Evolutionary conservation across 2,888 invertebrate species (phyloP).

Genomic region (Cosmopolites sordidus): DNA sequence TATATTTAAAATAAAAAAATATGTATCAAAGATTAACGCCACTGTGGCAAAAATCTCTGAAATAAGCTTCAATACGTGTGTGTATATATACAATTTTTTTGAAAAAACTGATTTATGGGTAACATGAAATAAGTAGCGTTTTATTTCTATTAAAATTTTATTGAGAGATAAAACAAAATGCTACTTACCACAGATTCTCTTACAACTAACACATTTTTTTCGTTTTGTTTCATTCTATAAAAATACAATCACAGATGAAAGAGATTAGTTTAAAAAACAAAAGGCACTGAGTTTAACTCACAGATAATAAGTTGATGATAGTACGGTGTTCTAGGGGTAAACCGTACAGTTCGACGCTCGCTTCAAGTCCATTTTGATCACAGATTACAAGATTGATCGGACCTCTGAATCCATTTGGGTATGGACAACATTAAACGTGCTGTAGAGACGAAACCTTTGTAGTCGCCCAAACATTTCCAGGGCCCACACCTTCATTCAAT

Average conservation of each 20-base stretch:
- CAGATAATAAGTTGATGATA: conserved; percentile 11
- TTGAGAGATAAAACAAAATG: too few relatives aligned
- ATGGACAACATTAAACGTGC: too few relatives aligned
- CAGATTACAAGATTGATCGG: conserved; percentile 11
- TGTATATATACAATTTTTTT: too few relatives aligned
- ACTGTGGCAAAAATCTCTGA: too few relatives aligned
- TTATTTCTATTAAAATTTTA: too few relatives aligned
- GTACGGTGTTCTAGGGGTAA: conserved; percentile 11
- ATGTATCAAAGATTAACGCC: too few relatives aligned
- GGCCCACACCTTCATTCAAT: background rate
- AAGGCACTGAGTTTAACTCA: conserved; percentile 12
- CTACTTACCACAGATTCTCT: too few relatives aligned
- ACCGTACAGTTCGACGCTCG: conserved; percentile 15
- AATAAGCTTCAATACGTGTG: too few relatives aligned
- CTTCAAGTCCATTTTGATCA: conserved; percentile 19
- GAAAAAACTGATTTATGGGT: too few relatives aligned
- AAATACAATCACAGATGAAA: conserved; percentile 43
- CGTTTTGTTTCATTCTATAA: conserved; percentile 21
- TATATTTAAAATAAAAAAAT: too few relatives aligned
- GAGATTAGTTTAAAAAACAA: conserved; percentile 21
- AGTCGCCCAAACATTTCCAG: background rate
- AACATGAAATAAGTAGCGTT: too few relatives aligned
- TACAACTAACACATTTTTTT: background rate
- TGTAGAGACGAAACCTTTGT: background rate
- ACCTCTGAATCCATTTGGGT: background rate